phyloP scores from a whole-genome alignment of 2,888 invertebrate species.

The Auanema sp. region DNA sequence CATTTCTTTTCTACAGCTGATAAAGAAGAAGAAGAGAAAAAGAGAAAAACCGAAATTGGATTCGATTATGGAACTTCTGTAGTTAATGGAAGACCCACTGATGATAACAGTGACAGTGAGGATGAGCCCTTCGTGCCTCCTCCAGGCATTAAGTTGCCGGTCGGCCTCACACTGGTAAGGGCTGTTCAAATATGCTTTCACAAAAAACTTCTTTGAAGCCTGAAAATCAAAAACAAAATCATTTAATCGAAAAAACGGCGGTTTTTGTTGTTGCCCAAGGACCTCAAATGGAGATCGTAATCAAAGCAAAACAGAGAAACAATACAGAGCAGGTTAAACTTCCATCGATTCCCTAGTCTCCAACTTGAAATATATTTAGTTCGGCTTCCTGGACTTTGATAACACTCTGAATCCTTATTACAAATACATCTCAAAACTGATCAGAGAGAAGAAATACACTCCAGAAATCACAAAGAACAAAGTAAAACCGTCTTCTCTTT shows the following conservation, averaged over 20 bases:
- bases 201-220: no score
- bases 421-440: constrained; percentile 70
- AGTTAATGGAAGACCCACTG: background rate
- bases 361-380: constrained; percentile 70
- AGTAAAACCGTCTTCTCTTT: no score
- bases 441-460: constrained; percentile 65
- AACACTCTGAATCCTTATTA: constrained; percentile 85
- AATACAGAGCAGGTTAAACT: constrained; percentile 41
- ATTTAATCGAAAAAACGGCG: constrained; percentile 87
- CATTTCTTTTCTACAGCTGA: constrained; percentile 19
- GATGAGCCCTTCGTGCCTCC: constrained; percentile 77
- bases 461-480: constrained; percentile 44
- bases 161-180: constrained; percentile 70
- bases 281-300: constrained; percentile 94
- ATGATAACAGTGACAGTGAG: constrained; percentile 40
- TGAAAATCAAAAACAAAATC: constrained; percentile 46
- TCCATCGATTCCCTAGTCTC: background rate
- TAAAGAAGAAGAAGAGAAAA: constrained; percentile 23
- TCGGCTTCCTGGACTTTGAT: constrained; percentile 86
- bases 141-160: constrained; percentile 77
- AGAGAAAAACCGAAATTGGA: constrained; percentile 73
- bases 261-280: constrained; percentile 71
- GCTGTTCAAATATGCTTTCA: constrained; percentile 19
- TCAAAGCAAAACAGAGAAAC: constrained; percentile 87
- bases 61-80: constrained; percentile 17